These are phyloP conservation scores for Atta cephalotes DNA, from an alignment of 1,140 invertebrate genomes.

Conservation along the genomic window DNA sequence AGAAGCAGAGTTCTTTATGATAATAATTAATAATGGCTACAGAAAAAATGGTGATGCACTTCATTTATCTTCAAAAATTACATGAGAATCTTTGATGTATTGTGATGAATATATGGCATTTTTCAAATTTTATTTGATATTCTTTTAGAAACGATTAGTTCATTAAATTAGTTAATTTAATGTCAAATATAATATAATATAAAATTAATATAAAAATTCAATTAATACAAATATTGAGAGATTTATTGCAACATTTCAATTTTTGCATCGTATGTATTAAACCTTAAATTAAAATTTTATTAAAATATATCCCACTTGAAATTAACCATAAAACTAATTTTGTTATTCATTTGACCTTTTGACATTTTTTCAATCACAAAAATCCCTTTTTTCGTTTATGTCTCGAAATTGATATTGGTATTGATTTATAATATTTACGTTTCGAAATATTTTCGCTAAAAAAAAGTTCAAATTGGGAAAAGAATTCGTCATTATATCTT, in stretches of 20 bases:
- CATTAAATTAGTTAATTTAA: not conserved
- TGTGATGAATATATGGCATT: not conserved
- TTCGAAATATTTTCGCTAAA: not conserved
- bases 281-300: not conserved
- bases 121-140: not conserved
- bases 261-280: not conserved
- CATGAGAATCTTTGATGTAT: not conserved
- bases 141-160: not conserved
- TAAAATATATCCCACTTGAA: not conserved
- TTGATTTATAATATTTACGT: not conserved
- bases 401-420: not conserved
- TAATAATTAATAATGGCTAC: not conserved
- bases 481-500: not conserved
- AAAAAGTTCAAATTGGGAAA: not conserved
- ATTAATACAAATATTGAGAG: not conserved
- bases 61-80: not conserved
- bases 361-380: not conserved
- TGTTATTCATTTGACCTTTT: not conserved
- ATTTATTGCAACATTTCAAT: not conserved
- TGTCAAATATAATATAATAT: not conserved
- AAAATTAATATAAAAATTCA: not conserved
- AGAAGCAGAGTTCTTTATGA: not conserved
- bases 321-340: constrained; percentile 10
- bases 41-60: not conserved
- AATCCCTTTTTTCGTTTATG: not conserved